A percentile compares a stretch with the other conserved stretches of the same genome.
Evolutionary conservation across 2,797 vertebrate genomes (phyloP).

Genomic region (Pseudochaenichthys georgianus): DNA sequence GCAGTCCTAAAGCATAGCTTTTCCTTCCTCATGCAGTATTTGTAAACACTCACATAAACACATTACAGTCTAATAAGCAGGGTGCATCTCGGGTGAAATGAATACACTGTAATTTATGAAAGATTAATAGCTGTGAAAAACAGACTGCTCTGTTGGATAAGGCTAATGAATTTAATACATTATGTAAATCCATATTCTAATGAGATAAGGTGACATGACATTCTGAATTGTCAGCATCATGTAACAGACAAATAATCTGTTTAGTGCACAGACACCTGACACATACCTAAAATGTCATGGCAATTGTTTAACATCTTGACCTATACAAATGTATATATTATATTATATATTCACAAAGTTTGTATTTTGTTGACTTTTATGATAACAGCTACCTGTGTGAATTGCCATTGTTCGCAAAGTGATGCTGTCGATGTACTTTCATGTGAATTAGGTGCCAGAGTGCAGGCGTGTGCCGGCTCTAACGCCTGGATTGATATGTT

Average conservation of each 20-base stretch:
- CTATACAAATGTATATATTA: constrained; percentile 48
- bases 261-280: constrained; percentile 18
- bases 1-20: constrained; percentile 25
- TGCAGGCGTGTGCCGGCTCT: background rate
- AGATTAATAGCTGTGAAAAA: constrained; percentile 55
- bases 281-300: constrained; percentile 42
- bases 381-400: background rate
- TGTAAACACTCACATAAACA: constrained; percentile 6
- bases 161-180: constrained; percentile 59
- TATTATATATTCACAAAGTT: constrained; percentile 23
- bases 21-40: constrained; percentile 15
- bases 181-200: constrained; percentile 53
- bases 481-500: background rate
- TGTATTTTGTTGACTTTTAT: constrained; percentile 11
- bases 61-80: constrained; percentile 27
- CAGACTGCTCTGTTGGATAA: constrained; percentile 43
- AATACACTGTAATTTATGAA: constrained; percentile 53
- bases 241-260: constrained; percentile 20
- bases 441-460: no score
- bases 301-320: constrained; percentile 41
- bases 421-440: no score
- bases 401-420: background rate
- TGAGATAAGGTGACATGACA: constrained; percentile 30
- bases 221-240: constrained; percentile 38
- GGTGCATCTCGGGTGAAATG: constrained; percentile 53